Evolutionary conservation across 1,140 invertebrate genomes (phyloP).

Genomic region (Uloborus diversus): DNA sequence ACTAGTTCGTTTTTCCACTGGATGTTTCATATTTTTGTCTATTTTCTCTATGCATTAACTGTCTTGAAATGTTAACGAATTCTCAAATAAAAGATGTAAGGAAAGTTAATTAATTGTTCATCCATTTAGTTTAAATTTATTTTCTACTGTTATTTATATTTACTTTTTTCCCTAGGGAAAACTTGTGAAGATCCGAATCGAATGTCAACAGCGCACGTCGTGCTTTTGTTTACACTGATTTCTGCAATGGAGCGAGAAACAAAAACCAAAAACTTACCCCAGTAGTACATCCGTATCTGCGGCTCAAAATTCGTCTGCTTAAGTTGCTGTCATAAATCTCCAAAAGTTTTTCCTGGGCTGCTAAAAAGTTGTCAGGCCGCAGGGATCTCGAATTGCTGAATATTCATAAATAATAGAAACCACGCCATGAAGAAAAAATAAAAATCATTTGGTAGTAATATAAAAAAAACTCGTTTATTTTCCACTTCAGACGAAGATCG

Average conservation of each 20-base stretch:
- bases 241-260: neutral
- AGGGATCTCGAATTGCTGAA: neutral
- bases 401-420: neutral
- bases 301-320: slow-evolving; percentile 38
- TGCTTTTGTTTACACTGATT: too few species aligned
- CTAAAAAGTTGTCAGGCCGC: slow-evolving; percentile 14
- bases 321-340: slow-evolving; percentile 12
- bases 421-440: neutral
- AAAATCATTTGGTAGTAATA: neutral
- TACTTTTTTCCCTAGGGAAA: too few species aligned
- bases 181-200: too few species aligned
- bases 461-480: slow-evolving; percentile 10
- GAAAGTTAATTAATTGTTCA: too few species aligned
- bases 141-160: too few species aligned
- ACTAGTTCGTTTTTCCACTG: too few species aligned
- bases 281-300: slow-evolving; percentile 5
- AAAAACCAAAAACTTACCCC: slow-evolving; percentile 45
- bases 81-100: too few species aligned
- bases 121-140: too few species aligned
- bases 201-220: too few species aligned
- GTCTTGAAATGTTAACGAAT: too few species aligned
- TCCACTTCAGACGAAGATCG: slow-evolving; percentile 4
- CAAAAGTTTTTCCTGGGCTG: slow-evolving; percentile 14
- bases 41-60: too few species aligned
- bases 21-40: too few species aligned